Base-by-base conservation (phyloP, 2,797 vertebrate genomes). In the Poecilia picta region DNA sequence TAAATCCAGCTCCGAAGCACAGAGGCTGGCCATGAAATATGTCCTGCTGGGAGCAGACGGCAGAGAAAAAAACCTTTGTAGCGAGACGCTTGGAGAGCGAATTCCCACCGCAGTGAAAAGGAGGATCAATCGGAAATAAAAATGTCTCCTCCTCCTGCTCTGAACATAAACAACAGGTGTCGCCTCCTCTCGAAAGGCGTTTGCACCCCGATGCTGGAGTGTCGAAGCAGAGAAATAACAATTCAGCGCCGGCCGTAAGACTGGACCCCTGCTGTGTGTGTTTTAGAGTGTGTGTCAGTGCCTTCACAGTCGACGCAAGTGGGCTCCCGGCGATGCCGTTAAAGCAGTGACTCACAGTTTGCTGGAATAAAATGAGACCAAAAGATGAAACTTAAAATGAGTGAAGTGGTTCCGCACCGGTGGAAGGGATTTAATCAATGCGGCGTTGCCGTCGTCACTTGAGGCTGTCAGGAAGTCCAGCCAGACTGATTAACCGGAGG, bases 21-120 rank as follows among this genome's bases (percentile, higher is more conserved):
- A 11, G 55, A 73, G 66, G 55, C 12, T 45, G 72, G 81, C 64
- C 55, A 46, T 78, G 31, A 79, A 75, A 75, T 59, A 49, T 73
- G 1, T 47, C 76, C 84, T 68, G 77, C 20, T 85, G 84, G 53
- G 73, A 88, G 49, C 84, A 89, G 85, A 89, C 87, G 89, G 86
- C 33, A 28, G n/a, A 62, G 36, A 64, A 16, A 36, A 68, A 47
- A 68, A 62, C 74, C 71, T 57, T 13, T 80, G 78, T 62, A 39
- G 43, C 68, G 16, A 72, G 45, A 79, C 45, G n/a, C 71, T 80
- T 12, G 41, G 62, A 76, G 74, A 66, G 46, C 75, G 33, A 79
- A 74, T 43, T 80, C 71, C 76, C 51, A 47, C 81, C 62, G 81
- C 66, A 84, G 77, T 31, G 80, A 70, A 83, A 62, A 20, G n/a